Evolutionary conservation across 2,113 vertebrate species (phyloP), one percentile per base, ranked within the genome.

Genomic region (Rhinoderma darwinii): DNA sequence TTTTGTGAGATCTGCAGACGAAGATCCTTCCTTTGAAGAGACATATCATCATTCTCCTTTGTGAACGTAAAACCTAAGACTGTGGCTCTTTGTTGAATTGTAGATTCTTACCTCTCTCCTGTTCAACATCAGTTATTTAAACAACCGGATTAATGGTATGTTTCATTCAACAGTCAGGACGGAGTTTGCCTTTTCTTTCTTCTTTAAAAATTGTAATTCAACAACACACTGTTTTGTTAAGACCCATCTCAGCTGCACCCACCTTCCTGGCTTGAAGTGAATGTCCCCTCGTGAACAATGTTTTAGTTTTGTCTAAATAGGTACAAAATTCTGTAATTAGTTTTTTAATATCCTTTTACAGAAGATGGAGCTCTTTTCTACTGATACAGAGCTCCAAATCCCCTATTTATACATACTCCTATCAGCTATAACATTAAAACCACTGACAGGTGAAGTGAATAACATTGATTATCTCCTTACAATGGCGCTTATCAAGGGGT

Each of bases 11-110:
- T 30, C 35, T 63, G 37, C 37, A 61, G 51, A n/a, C 37, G 1
- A 56, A 39, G 22, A 63, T 81, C 56, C 78, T 81, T 35, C 54
- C 56, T 82, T 63, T 63, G 79, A 82, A 43, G 79, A 66, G 41
- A 82, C 39, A 44, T 82, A 66, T 82, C 59, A 82, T 82, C 39
- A 32, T 82, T 37, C 22, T 27, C 11, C 35, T 61, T 59, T 81
- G 78, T 41, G 35, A 81, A 22, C 25, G 1, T 41, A 37, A n/a
- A 35, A 37, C 74, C 50, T 11, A 44, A 82, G 35, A 82, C 78
- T 75, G 22, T 25, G 70, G 75, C 68, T 74, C 86, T 82, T 82
- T 87, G 86, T 87, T 82, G 61, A 27, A n/a, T 32, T n/a, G 5
- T 2, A 59, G 35, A 41, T 44, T 37, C 41, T 32, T 50, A 30